A percentile compares a stretch with the other conserved stretches of the same genome.
Conservation (phyloP, 2,797 vertebrate genomes). For the Leptoclinus maculatus region DNA sequence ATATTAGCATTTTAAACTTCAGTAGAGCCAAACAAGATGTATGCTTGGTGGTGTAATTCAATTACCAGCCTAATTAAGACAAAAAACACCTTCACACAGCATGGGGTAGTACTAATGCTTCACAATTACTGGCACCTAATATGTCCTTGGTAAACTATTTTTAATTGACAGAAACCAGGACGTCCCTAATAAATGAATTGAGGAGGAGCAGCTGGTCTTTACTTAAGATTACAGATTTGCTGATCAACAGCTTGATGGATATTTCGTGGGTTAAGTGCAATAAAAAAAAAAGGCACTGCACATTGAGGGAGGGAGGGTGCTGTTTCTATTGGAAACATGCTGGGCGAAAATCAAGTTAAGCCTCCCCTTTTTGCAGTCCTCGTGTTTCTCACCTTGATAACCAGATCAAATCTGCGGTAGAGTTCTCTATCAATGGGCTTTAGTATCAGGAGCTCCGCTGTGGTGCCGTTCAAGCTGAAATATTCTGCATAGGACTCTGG, state of each 20-base stretch:
- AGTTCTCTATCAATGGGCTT: constrained; percentile 93
- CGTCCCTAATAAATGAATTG: constrained; percentile 3
- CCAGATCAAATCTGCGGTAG: constrained; percentile 95
- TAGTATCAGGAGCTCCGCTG: constrained; percentile 91
- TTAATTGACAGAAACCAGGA: constrained; percentile 24
- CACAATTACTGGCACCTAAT: constrained; percentile 42
- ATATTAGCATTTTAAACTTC: constrained; percentile 14
- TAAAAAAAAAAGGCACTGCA: neutral
- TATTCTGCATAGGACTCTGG: constrained; percentile 91
- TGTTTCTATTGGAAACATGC: neutral
- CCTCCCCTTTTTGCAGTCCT: neutral
- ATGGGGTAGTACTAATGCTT: neutral
- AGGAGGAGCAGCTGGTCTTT: constrained; percentile 12
- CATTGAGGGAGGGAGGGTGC: neutral
- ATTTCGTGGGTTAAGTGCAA: neutral
- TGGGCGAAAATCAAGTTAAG: constrained; percentile 22
- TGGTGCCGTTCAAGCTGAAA: constrained; percentile 92
- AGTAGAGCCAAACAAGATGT: constrained; percentile 24
- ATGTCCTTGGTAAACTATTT: constrained; percentile 9
- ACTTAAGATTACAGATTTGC: constrained; percentile 1
- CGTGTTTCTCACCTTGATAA: constrained; percentile 93
- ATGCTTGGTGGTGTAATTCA: constrained; percentile 34
- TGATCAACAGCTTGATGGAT: constrained; percentile 23
- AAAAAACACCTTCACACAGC: constrained; percentile 31
- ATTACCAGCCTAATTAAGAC: constrained; percentile 52